Percentiles rank a stretch among this genome's conserved stretches.
phyloP scores from a whole-genome alignment of 2,888 invertebrate species.

The Agrenia bidenticulata region DNA sequence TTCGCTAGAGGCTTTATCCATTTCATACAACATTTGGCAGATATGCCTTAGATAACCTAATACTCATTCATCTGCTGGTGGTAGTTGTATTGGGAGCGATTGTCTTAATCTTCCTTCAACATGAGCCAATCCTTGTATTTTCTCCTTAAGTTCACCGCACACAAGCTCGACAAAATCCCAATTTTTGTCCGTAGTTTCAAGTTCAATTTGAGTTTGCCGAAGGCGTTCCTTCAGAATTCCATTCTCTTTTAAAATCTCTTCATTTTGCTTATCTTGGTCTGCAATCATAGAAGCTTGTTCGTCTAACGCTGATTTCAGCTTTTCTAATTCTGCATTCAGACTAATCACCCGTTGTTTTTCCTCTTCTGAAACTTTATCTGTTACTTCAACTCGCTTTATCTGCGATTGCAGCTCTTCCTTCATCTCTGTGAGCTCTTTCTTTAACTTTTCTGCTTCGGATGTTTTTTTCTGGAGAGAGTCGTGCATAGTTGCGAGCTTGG shows the following conservation, averaged over 20 bases:
- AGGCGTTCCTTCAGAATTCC: slow-evolving; percentile 33
- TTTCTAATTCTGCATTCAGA: slow-evolving; percentile 21
- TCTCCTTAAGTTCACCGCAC: slow-evolving; percentile 26
- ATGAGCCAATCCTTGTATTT: slow-evolving; percentile 28
- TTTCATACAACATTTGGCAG: too few relatives aligned
- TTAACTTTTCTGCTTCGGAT: slow-evolving; percentile 24
- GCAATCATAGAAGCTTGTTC: not conserved
- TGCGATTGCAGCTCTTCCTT: slow-evolving; percentile 23
- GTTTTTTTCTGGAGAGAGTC: slow-evolving; percentile 21
- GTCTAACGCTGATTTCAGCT: slow-evolving; percentile 10
- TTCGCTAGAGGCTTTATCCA: too few relatives aligned
- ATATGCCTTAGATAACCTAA: too few relatives aligned
- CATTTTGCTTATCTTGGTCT: not conserved
- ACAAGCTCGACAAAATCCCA: slow-evolving; percentile 31
- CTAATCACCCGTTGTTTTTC: slow-evolving; percentile 24
- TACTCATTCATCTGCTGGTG: too few relatives aligned
- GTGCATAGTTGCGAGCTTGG: slow-evolving; percentile 27
- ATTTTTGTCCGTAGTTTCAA: slow-evolving; percentile 28
- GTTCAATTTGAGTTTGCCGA: slow-evolving; percentile 25
- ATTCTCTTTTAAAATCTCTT: not conserved
- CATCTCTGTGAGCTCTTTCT: slow-evolving; percentile 15
- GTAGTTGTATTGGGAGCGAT: slow-evolving; percentile 19
- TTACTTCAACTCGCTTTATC: slow-evolving; percentile 21
- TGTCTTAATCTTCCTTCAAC: slow-evolving; percentile 30
- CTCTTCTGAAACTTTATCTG: slow-evolving; percentile 17